phyloP scores from a whole-genome alignment of 1,140 invertebrate species.

The Oryctes rhinoceros region DNA sequence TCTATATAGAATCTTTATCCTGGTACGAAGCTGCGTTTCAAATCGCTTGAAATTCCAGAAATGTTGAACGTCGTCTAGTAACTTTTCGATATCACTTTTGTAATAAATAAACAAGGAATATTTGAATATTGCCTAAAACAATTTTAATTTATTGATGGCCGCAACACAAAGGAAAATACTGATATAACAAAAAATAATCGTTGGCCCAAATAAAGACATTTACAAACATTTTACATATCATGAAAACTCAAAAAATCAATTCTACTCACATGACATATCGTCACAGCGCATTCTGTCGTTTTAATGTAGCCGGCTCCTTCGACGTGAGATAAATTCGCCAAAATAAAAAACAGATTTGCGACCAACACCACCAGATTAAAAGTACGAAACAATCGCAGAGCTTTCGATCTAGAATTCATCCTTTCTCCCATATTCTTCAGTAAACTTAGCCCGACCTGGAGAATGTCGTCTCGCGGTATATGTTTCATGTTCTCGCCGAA shows the following conservation, averaged over 20 bases:
- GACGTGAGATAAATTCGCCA: background rate
- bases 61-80: background rate
- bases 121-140: constrained; percentile 15
- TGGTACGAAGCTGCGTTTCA: background rate
- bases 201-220: no score
- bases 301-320: background rate
- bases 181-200: background rate
- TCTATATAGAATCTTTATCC: background rate
- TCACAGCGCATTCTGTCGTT: background rate
- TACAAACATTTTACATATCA: no score
- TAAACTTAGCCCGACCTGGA: background rate
- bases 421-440: constrained; percentile 1
- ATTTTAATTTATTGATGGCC: no score
- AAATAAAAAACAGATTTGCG: background rate
- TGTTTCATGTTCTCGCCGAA: background rate
- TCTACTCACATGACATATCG: background rate
- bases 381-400: background rate
- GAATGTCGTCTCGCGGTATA: background rate
- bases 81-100: background rate
- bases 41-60: background rate
- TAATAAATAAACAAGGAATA: constrained; percentile 27
- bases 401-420: background rate
- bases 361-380: background rate
- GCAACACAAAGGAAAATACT: background rate
- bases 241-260: no score